These are phyloP conservation scores for Pachycephala philippinensis DNA, from an alignment of 2,113 vertebrate species.

Conservation along the genomic window DNA sequence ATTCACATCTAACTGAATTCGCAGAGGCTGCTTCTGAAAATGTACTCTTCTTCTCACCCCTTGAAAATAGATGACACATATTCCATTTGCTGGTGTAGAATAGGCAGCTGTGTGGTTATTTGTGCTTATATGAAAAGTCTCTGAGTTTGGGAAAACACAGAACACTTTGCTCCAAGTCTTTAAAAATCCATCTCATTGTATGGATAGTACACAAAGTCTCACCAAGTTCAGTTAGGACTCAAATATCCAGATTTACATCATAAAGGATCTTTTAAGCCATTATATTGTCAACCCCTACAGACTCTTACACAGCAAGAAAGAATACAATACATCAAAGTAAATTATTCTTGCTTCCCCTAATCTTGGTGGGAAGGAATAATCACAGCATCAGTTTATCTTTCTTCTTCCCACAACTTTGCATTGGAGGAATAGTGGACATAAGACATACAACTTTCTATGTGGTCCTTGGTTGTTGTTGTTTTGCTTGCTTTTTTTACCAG, in stretches of 20 bases:
- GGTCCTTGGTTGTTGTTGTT: neutral
- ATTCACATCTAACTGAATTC: neutral
- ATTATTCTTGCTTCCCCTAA: conserved; percentile 19
- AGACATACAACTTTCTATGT: neutral
- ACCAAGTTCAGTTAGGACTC: neutral
- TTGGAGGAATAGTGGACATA: neutral
- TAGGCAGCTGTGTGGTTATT: neutral
- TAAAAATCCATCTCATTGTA: neutral
- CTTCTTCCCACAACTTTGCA: neutral
- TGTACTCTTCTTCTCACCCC: neutral
- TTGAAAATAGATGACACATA: neutral
- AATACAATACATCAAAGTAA: conserved; percentile 31
- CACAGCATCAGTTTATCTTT: neutral
- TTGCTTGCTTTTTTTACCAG: neutral
- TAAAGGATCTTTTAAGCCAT: conserved; percentile 28
- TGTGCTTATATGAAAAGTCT: neutral
- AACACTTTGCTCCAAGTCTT: neutral
- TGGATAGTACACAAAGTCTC: neutral
- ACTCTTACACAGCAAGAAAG: conserved; percentile 8
- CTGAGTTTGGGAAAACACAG: neutral
- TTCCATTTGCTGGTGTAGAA: neutral
- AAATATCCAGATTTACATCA: conserved; percentile 49
- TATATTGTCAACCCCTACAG: neutral
- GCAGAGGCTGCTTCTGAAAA: neutral
- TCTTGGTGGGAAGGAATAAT: conserved; percentile 44